phyloP scores from a whole-genome alignment of 2,888 invertebrate species.

The Cistogaster globosa region DNA sequence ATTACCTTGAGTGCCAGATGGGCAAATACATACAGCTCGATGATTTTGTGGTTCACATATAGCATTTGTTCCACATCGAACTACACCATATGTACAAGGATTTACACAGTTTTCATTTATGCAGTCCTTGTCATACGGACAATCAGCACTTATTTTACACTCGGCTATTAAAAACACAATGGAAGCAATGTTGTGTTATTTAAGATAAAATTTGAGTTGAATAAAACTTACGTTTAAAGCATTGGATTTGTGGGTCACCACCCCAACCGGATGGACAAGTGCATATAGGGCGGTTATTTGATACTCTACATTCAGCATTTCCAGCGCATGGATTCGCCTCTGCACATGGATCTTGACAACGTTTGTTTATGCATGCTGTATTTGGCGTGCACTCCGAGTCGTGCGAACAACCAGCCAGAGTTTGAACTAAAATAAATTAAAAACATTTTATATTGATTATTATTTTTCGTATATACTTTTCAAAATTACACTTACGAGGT shows the following conservation, averaged over 20 bases:
- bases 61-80: conserved; percentile 91
- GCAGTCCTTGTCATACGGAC: conserved; percentile 93
- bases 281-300: conserved; percentile 91
- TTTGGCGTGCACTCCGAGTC: conserved; percentile 90
- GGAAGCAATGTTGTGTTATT: not conserved
- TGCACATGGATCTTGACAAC: conserved; percentile 91
- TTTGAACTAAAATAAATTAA: conserved; percentile 75
- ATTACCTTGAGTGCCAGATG: conserved; percentile 92
- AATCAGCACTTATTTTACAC: conserved; percentile 90
- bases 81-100: conserved; percentile 87
- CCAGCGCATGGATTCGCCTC: conserved; percentile 91
- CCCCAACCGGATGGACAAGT: conserved; percentile 93
- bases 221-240: conserved; percentile 90
- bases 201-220: not conserved
- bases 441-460: not conserved
- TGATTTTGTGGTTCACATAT: conserved; percentile 90
- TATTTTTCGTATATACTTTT: not conserved
- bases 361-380: conserved; percentile 90
- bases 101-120: conserved; percentile 90
- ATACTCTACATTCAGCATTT: conserved; percentile 90
- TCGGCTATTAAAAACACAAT: conserved; percentile 85
- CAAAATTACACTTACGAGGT: conserved; percentile 75
- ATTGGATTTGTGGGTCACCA: conserved; percentile 92
- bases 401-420: conserved; percentile 87
- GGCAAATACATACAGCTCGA: conserved; percentile 91